Evolutionary conservation across 2,797 vertebrate genomes (phyloP), one percentile per base, ranked within the genome.

Genomic region (Lepilemur septentrionalis): DNA sequence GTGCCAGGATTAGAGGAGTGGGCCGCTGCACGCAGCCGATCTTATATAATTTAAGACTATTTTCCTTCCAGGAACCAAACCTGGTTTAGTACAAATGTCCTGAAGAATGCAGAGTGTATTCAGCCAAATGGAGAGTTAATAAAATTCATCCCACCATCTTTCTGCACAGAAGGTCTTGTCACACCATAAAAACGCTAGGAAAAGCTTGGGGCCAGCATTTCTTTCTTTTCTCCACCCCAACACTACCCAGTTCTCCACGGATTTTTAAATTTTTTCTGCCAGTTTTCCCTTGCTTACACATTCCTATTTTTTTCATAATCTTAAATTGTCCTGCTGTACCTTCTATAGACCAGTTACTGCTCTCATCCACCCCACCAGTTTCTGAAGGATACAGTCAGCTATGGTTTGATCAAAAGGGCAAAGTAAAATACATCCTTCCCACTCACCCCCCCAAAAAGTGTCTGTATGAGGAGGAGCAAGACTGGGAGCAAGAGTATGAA

Each of bases 21-120:
- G 28, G 57, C 57, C 57, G 28, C 57, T 59, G 57, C 22, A 28
- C 10, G 23, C 25, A 28, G 57, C 25, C 4, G 4, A 59, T 59
- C 57, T 93, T 92, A 82, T 70, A 69, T 80, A 93, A 87, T 59
- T 83, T 65, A 92, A 67, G 59, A 65, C 65, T 85, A 52, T 95
- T 87, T 97, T 87, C 59, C 61, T 92, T 52, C 61, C 50, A 61
- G 35, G 35, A 23, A 87, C 43, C 59, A 96, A 59, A 73, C 28
- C 52, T 35, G 63, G 5, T 86, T 87, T 95, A 95, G 73, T 83
- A 8, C 63, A 83, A 82, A 89, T 84, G 83, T 35, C 48, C 32
- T 94, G 22, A 95, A 83, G 84, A 86, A 93, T 41, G 35, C 9
- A 67, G 18, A 46, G 15, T 46, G 10, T 61, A 85, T 91, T 94